Percentiles rank a stretch among this genome's conserved stretches.
Evolutionary conservation across 2,113 vertebrate species (phyloP).

Genomic region (Phyllostomus hastatus): DNA sequence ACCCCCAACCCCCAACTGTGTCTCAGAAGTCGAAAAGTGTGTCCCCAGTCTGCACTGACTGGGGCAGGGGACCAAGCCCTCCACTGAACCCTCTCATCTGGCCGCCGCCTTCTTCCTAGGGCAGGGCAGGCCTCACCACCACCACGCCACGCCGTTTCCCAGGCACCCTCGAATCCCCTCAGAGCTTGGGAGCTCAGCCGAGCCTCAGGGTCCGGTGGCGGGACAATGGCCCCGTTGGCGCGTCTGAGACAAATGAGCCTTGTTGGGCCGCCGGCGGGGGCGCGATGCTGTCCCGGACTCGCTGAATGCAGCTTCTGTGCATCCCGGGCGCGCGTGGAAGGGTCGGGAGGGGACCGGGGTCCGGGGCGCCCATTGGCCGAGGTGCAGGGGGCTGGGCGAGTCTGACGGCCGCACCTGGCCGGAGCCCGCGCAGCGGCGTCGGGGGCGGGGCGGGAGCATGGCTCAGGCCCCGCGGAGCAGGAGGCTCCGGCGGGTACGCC

Average conservation of each 20-base stretch:
- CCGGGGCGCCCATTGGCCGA: conserved; percentile 30
- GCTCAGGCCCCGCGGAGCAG: conserved; percentile 11
- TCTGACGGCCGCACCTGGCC: conserved; percentile 55
- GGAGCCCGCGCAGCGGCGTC: neutral
- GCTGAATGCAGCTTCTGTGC: conserved; percentile 72
- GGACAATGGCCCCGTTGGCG: conserved; percentile 72
- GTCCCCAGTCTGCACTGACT: neutral
- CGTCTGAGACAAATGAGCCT: conserved; percentile 60
- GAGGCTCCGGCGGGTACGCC: conserved; percentile 34
- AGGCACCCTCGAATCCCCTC: conserved; percentile 45
- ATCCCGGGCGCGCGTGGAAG: neutral
- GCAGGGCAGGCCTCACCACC: neutral
- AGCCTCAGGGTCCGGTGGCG: neutral
- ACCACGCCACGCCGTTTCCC: conserved; percentile 18
- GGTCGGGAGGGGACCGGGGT: neutral
- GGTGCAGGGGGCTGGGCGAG: conserved; percentile 32
- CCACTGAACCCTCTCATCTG: neutral
- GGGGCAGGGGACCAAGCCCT: neutral
- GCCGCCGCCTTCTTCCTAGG: neutral
- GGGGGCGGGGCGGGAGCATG: conserved; percentile 35
- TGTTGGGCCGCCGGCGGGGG: conserved; percentile 69
- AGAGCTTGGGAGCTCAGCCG: neutral
- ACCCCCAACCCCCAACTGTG: neutral
- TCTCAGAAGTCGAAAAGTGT: neutral
- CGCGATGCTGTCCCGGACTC: neutral